Base-by-base conservation (phyloP, 2,888 invertebrate genomes). In the Ganaspis brasiliensis region DNA sequence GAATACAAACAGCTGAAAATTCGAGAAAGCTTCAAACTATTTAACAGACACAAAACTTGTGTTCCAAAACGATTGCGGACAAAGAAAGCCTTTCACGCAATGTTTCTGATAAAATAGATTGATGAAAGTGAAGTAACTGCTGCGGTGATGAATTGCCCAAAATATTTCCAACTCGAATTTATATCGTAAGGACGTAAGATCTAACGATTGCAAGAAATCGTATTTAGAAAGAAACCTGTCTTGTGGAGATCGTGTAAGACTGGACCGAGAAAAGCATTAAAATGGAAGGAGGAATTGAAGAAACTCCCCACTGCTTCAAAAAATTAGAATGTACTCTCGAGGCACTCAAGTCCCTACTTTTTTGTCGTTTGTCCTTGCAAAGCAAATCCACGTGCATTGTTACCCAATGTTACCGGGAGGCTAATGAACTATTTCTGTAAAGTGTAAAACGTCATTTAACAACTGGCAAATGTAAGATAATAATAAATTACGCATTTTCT, bases 171-270 rank as follows among this genome's bases (percentile, higher is more conserved):
- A 24, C 45, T 45, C 67, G 45, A 40, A 40, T 45, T 45, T 24
- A 45, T 14, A 26, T n/a, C 2, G 57, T 26, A 31, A 31, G 31
- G 31, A 2, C 31, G 31, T 31, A 31, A 31, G 31, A 31, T 6
- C 3, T 31, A 31, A 24, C 24, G 24, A 19, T 49, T n/a, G 67
- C 9, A 21, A 2, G 21, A 40, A 24, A 67, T 67, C 40, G 45
- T 67, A n/a, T n/a, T 49, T 61, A 67, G 67, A 67, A 67, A 45
- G 67, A 67, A 67, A 67, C 67, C 45, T 67, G 67, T 67, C 40
- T 67, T 24, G 31, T 59, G 57, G 24, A n/a, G n/a, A 57, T 67
- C 63, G n/a, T 45, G 67, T n/a, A 45, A 67, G 67, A 45, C n/a
- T 67, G 67, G n/a, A 67, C 45, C 14, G n/a, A 24, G 21, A 67